These are phyloP conservation scores for Pipa parva DNA, from an alignment of 2,113 vertebrate genomes.

Conservation along the genomic window DNA sequence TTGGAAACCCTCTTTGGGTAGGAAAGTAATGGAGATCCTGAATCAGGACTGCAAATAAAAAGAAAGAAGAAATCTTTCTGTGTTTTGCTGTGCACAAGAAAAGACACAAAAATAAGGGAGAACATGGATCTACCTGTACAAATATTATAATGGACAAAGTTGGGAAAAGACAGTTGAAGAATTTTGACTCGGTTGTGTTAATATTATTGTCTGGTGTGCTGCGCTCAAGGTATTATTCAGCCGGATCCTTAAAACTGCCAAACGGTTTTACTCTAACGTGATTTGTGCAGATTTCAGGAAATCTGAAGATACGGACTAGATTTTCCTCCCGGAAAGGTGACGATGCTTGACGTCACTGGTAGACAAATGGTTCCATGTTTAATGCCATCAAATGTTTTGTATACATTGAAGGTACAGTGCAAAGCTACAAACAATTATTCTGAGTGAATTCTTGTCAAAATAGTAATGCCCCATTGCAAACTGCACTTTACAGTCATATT, in stretches of 20 bases:
- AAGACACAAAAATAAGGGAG: constrained; percentile 49
- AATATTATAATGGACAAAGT: background rate
- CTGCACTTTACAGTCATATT: constrained; percentile 81
- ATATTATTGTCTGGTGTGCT: no score
- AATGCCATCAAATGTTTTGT: background rate
- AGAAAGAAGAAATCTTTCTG: constrained; percentile 21
- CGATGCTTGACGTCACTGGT: background rate
- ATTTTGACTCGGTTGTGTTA: background rate
- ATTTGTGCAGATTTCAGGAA: background rate
- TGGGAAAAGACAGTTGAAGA: background rate
- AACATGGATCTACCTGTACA: constrained; percentile 54
- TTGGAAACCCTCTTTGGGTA: constrained; percentile 85
- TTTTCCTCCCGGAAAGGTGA: background rate
- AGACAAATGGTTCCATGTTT: background rate
- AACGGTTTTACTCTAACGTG: background rate
- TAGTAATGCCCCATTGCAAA: constrained; percentile 65
- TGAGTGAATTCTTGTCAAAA: constrained; percentile 44
- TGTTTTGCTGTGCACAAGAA: constrained; percentile 52
- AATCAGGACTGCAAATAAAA: constrained; percentile 81
- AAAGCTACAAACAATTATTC: constrained; percentile 34
- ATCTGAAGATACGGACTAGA: background rate
- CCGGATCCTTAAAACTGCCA: background rate
- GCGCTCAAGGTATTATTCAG: background rate
- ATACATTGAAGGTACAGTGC: constrained; percentile 29
- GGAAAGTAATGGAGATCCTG: constrained; percentile 82